Percentiles rank a stretch among this genome's conserved stretches.
Evolutionary conservation across 2,113 vertebrate genomes (phyloP).

Genomic region (Caloenas nicobarica): DNA sequence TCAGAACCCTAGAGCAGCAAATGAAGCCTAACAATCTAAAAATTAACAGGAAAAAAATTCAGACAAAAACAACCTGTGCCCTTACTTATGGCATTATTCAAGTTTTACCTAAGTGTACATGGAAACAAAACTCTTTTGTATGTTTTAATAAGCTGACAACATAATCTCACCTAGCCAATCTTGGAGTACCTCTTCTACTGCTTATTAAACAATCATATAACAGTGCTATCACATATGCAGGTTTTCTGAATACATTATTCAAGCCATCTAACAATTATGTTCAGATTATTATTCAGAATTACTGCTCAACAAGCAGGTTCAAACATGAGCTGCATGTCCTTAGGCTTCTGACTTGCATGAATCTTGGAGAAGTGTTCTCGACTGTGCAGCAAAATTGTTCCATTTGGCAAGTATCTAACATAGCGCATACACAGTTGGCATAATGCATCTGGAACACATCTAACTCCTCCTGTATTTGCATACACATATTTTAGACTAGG

Average conservation of each 20-base stretch:
- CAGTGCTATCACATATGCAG: background rate
- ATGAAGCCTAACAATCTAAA: background rate
- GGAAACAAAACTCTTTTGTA: background rate
- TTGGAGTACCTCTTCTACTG: background rate
- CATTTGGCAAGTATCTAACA: background rate
- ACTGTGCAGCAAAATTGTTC: background rate
- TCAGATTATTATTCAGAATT: background rate
- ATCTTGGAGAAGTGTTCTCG: background rate
- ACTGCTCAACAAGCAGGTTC: background rate
- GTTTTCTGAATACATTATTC: background rate
- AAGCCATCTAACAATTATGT: background rate
- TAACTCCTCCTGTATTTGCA: background rate
- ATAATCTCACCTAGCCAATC: background rate
- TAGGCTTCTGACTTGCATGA: background rate
- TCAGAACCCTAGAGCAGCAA: background rate
- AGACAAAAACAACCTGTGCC: background rate
- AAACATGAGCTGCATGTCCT: background rate
- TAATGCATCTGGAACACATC: background rate
- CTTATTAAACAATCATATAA: background rate
- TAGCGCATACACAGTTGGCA: background rate
- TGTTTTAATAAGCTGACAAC: background rate
- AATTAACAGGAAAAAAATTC: background rate
- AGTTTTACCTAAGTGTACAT: background rate
- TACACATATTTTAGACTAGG: background rate
- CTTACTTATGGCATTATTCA: background rate